Conservation (phyloP, 2,113 vertebrate genomes). For the Vireo altiloquus region DNA sequence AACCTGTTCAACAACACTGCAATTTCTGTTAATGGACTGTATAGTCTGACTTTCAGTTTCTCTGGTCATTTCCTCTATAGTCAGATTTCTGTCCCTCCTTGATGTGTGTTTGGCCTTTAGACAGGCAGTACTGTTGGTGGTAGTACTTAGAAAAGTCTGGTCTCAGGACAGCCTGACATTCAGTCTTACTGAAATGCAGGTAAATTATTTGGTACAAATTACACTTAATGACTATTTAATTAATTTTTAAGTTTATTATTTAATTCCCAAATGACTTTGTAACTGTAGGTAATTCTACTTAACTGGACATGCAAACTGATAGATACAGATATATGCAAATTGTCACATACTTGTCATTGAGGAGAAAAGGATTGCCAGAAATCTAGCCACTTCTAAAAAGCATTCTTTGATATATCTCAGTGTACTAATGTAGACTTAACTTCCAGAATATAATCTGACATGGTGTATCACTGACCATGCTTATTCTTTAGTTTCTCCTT, state of each 20-base stretch:
- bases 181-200: background rate
- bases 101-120: background rate
- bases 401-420: background rate
- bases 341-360: background rate
- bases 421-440: background rate
- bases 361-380: background rate
- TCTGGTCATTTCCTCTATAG: background rate
- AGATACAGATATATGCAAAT: background rate
- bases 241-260: background rate
- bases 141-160: background rate
- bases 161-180: background rate
- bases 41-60: background rate
- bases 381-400: background rate
- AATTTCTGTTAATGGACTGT: background rate
- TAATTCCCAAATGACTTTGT: background rate
- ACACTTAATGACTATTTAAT: background rate
- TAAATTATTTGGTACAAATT: background rate
- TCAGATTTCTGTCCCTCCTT: background rate
- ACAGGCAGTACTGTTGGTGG: background rate
- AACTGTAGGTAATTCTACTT: background rate
- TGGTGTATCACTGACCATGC: background rate
- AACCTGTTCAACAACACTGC: background rate
- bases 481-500: background rate
- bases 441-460: background rate
- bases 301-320: background rate